Conservation (phyloP, 2,888 invertebrate species). For the Lochmaea crataegi region DNA sequence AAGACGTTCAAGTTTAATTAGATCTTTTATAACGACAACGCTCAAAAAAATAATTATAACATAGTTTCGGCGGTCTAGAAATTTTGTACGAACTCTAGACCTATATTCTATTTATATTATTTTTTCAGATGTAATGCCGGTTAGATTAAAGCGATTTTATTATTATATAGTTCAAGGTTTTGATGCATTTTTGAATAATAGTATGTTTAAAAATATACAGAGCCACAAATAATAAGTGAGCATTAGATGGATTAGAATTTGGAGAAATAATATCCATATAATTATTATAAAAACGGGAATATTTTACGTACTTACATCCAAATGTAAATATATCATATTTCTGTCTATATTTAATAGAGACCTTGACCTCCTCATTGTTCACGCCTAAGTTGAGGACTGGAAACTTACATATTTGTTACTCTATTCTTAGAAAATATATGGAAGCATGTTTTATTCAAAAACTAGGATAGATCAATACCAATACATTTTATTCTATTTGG, state of each 20-base stretch:
- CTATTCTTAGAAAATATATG: too few species aligned
- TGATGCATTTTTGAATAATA: neutral
- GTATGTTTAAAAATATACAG: neutral
- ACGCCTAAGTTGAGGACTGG: too few species aligned
- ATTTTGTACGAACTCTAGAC: neutral
- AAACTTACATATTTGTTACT: too few species aligned
- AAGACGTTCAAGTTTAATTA: slow-evolving; percentile 26
- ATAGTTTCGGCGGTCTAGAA: neutral
- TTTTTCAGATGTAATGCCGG: slow-evolving; percentile 6
- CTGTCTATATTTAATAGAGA: too few species aligned
- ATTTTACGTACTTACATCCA: too few species aligned
- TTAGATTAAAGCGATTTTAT: neutral
- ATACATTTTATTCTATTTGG: too few species aligned
- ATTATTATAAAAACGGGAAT: too few species aligned
- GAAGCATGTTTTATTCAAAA: too few species aligned
- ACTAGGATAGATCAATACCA: too few species aligned
- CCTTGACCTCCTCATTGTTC: too few species aligned
- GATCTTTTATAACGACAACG: slow-evolving; percentile 16
- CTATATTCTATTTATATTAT: slow-evolving; percentile 21
- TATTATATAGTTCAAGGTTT: slow-evolving; percentile 3
- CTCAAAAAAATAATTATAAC: slow-evolving; percentile 17
- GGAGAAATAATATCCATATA: too few species aligned
- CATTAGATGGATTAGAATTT: neutral
- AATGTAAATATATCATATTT: too few species aligned
- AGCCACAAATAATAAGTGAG: neutral